These are phyloP conservation scores for Microtus pennsylvanicus DNA, from an alignment of 2,113 vertebrate species.

Conservation along the genomic window DNA sequence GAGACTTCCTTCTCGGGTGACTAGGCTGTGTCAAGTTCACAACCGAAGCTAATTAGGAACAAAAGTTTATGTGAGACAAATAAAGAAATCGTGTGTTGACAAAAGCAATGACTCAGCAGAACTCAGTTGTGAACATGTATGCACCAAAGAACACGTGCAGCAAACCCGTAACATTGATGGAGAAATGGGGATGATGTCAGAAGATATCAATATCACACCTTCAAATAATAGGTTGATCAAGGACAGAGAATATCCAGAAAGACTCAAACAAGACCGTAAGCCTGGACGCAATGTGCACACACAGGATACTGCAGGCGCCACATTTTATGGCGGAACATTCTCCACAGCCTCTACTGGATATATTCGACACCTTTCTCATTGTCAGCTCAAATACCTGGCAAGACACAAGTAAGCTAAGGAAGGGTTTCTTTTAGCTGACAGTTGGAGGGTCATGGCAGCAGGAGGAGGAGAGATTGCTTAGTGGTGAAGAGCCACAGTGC, in stretches of 20 bases:
- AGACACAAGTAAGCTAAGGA: background rate
- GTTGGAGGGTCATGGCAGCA: background rate
- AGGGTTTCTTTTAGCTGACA: background rate
- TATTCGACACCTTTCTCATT: background rate
- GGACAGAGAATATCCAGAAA: background rate
- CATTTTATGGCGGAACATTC: background rate
- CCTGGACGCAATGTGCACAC: fast-evolving
- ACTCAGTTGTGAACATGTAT: background rate
- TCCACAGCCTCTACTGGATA: background rate
- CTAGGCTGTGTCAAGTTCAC: no score
- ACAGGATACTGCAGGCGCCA: no score
- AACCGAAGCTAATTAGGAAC: background rate
- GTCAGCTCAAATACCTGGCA: background rate
- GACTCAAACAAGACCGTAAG: no score
- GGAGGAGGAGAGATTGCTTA: background rate
- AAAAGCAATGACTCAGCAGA: background rate
- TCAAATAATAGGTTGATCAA: fast-evolving
- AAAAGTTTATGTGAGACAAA: background rate
- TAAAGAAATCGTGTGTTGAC: background rate
- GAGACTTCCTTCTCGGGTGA: background rate
- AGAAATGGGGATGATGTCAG: background rate
- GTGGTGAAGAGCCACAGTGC: background rate
- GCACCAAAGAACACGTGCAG: no score
- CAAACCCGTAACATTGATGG: background rate
- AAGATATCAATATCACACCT: fast-evolving